A percentile compares a stretch with the other conserved stretches of the same genome.
These are phyloP conservation scores for Aphelenchoides avenae DNA, from an alignment of 1,140 invertebrate species.

Conservation along the genomic window DNA sequence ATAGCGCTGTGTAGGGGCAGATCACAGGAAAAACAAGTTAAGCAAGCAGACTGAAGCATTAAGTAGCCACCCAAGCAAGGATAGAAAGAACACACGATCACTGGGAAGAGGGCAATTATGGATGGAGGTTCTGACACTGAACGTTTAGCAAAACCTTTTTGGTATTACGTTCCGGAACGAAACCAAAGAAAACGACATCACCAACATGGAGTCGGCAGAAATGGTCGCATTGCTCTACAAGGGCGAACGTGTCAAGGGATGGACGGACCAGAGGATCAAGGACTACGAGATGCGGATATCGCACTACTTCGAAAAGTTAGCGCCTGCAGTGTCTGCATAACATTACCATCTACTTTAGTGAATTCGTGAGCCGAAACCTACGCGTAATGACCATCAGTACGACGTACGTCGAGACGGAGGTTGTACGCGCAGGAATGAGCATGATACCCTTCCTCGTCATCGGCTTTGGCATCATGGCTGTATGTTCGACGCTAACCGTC, in stretches of 20 bases:
- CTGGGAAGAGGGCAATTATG: too few relatives aligned
- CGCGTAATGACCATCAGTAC: slow-evolving; percentile 30
- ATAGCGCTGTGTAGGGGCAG: too few relatives aligned
- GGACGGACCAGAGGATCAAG: slow-evolving; percentile 38
- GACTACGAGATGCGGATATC: slow-evolving; percentile 39
- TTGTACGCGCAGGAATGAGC: slow-evolving; percentile 45
- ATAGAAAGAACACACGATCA: too few relatives aligned
- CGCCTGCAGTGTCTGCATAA: background rate
- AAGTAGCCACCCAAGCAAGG: too few relatives aligned
- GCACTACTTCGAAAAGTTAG: slow-evolving; percentile 34
- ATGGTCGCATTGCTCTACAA: slow-evolving; percentile 31
- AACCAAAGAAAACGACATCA: background rate
- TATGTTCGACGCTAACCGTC: slow-evolving; percentile 38
- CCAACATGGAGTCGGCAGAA: slow-evolving; percentile 22
- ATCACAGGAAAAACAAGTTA: too few relatives aligned
- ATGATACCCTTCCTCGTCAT: slow-evolving; percentile 43
- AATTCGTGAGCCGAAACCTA: slow-evolving; percentile 20
- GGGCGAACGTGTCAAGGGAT: slow-evolving; percentile 37
- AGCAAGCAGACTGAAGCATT: too few relatives aligned
- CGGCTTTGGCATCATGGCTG: slow-evolving; percentile 46
- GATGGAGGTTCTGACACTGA: too few relatives aligned
- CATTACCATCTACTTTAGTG: slow-evolving; percentile 16
- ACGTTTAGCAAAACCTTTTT: slow-evolving; percentile 32
- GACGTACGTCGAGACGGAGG: slow-evolving; percentile 32
- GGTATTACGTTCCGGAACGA: slow-evolving; percentile 17